These are phyloP conservation scores for Sebastes itinus DNA, from an alignment of 2,797 vertebrate species.

Conservation along the genomic window DNA sequence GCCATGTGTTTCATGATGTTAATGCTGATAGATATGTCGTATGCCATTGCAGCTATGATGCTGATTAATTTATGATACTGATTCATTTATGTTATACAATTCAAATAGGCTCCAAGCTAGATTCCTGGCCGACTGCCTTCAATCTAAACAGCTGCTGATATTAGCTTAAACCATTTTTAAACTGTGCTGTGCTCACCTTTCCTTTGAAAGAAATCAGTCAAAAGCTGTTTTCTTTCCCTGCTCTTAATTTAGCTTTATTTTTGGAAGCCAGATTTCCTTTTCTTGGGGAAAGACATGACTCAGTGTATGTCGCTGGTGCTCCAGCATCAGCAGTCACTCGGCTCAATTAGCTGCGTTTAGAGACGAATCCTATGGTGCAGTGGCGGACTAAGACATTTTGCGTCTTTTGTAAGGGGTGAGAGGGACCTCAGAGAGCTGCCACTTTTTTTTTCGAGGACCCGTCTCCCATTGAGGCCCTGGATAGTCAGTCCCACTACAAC, in stretches of 20 bases:
- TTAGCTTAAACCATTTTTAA: neutral
- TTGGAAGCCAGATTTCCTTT: neutral
- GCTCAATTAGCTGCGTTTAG: neutral
- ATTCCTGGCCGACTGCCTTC: neutral
- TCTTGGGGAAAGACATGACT: neutral
- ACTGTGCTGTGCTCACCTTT: neutral
- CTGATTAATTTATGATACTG: neutral
- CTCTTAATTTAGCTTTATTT: neutral
- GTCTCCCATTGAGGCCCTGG: too few relatives aligned
- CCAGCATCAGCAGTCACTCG: neutral
- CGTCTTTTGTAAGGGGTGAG: neutral
- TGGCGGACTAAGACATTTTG: neutral
- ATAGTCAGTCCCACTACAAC: neutral
- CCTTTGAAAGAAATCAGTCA: neutral
- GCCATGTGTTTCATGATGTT: neutral
- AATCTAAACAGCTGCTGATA: neutral
- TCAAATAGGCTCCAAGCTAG: neutral
- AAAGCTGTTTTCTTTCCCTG: neutral
- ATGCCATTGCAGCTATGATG: neutral
- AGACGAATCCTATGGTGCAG: neutral
- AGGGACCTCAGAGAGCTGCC: neutral
- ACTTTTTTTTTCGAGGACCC: neutral
- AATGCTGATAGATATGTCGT: neutral
- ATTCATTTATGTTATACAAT: neutral
- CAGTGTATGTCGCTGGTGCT: neutral